Base-by-base conservation (phyloP, 2,888 invertebrate genomes). In the Exephanes ischioxanthus region DNA sequence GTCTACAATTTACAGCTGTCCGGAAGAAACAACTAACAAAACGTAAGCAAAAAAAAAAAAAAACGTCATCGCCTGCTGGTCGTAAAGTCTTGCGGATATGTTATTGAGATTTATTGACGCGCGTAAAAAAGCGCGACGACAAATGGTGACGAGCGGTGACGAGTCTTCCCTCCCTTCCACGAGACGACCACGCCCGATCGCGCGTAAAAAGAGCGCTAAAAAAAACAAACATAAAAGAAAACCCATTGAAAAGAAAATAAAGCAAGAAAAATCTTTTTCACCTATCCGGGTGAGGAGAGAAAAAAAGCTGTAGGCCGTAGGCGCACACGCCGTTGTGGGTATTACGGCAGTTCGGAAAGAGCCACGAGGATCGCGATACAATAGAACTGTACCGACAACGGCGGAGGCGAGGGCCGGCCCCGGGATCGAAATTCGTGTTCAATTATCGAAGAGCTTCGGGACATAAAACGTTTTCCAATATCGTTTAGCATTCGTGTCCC, bases 381-480 rank as follows among this genome's bases (percentile, higher is more conserved):
- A 77, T 77, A 6, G 67, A 53, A 77, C 55, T 53, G 53, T 66
- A 45, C 63, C 63, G 58, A 48, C 16, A 19, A 22, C 61, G 22
- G 33, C 75, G 66, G 30, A 63, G 51, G 22, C 26, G 70, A 6
- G 11, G 14, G 14, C 22, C 6, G 19, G 72, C 63, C 33, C 45
- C 30, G 77, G 41, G 77, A 83, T 77, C 67, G 85, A 83, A 86
- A 83, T 86, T 86, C 85, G 48, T 76, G 79, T 83, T 83, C 85
- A 85, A 86, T 86, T 86, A 86, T 86, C 83, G 83, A 77, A 80
- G 83, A 77, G 85, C 85, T 83, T 77, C 68, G 26, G 77, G 83
- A 77, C 77, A 83, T 77, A 83, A 86, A 86, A 86, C 83, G 85
- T 86, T 86, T 86, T 83, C 85, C 85, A 86, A 86, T 86, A 86